Evolutionary conservation across 2,797 vertebrate species (phyloP).

Genomic region (Mastacembelus armatus): DNA sequence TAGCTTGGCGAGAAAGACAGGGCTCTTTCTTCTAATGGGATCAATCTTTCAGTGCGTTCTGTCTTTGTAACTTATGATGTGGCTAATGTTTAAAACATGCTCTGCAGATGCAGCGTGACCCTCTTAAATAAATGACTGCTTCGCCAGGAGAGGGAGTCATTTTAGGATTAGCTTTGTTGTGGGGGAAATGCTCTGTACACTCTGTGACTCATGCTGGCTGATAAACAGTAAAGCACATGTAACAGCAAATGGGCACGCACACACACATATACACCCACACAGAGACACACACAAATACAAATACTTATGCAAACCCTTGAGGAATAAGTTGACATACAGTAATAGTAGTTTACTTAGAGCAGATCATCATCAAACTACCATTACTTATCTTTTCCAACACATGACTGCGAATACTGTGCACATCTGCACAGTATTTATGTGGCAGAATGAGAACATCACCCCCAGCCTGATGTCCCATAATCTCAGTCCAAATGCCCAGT

Average conservation of each 20-base stretch:
- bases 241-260: background rate
- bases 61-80: constrained; percentile 62
- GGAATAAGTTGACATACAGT: constrained; percentile 1
- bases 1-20: constrained; percentile 21
- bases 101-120: constrained; percentile 66
- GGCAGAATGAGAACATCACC: constrained; percentile 50
- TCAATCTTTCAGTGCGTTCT: constrained; percentile 60
- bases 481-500: constrained; percentile 42
- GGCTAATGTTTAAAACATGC: constrained; percentile 80
- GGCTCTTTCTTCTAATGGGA: constrained; percentile 59
- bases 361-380: background rate
- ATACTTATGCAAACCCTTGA: constrained; percentile 11
- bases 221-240: constrained; percentile 23
- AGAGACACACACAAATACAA: constrained; percentile 1
- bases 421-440: constrained; percentile 20
- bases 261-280: background rate
- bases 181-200: constrained; percentile 45
- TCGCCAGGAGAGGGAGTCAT: constrained; percentile 53
- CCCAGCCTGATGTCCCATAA: constrained; percentile 49
- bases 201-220: constrained; percentile 42
- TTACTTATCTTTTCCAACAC: background rate
- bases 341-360: constrained; percentile 13
- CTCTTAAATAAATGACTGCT: constrained; percentile 77
- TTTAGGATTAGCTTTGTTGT: constrained; percentile 59
- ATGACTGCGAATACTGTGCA: background rate